phyloP scores from a whole-genome alignment of 2,888 invertebrate genomes.

The Loripinus fragilis region DNA sequence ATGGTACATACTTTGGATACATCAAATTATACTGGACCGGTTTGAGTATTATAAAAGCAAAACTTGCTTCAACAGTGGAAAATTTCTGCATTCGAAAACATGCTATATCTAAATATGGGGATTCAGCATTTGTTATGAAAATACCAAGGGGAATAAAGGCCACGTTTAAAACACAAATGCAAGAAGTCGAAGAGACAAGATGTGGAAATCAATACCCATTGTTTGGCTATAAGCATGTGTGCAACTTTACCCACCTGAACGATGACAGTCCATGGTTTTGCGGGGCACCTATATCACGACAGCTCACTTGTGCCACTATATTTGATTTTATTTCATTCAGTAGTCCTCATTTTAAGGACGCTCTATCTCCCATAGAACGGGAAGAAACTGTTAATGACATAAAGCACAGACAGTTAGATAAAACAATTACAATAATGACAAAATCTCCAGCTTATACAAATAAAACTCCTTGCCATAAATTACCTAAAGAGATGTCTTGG shows the following conservation, averaged over 20 bases:
- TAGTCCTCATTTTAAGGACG: not conserved
- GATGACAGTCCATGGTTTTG: constrained; percentile 43
- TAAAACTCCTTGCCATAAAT: constrained; percentile 5
- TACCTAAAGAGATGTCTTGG: constrained; percentile 26
- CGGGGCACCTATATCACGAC: constrained; percentile 31
- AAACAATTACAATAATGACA: not conserved
- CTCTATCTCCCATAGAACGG: not conserved
- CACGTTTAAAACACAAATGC: constrained; percentile 15
- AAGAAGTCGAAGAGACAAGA: too few species aligned
- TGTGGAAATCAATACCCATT: too few species aligned
- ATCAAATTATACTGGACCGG: constrained; percentile 40
- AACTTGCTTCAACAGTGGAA: too few species aligned
- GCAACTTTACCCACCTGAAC: constrained; percentile 46
- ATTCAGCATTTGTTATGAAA: constrained; percentile 38
- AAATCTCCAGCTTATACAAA: not conserved
- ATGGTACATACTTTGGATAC: constrained; percentile 43
- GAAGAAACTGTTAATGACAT: constrained; percentile 29
- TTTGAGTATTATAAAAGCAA: constrained; percentile 17
- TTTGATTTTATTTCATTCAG: constrained; percentile 29
- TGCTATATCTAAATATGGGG: constrained; percentile 43
- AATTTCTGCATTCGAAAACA: constrained; percentile 38
- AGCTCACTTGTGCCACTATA: constrained; percentile 33
- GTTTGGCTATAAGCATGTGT: constrained; percentile 30
- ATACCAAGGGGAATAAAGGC: constrained; percentile 37
- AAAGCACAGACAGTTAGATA: constrained; percentile 26